Base-by-base conservation (phyloP, 2,888 invertebrate genomes). In the Ennomos fuscantarius region DNA sequence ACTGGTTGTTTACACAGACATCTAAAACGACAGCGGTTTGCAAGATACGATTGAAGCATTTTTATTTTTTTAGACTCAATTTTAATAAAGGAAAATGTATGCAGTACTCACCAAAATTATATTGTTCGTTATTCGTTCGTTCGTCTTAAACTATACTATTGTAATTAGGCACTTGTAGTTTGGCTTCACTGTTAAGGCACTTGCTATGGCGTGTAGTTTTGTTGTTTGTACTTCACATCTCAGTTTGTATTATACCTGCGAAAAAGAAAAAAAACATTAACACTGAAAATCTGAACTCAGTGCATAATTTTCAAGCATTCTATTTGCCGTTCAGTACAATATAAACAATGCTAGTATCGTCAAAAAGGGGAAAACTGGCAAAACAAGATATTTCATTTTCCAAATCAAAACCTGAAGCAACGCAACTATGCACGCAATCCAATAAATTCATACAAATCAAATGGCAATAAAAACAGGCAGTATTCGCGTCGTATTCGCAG, bases 391-490 rank as follows among this genome's bases (percentile, higher is more conserved):
- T 56, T 46, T 50, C 49, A 39, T 37, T 46, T 54, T 41, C 47
- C 34, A 54, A 56, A 62, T 50, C 42, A 60, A n/a, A 52, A 47
- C 48, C 50, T 35, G 41, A n/a, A 53, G 41, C 36, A 53, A 52
- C 54, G 12, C 40, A 37, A 57, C 51, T 52, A 52, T 55, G 39
- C 24, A 33, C 70, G 73, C 73, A 73, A 51, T 72, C 70, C 74
- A 70, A 80, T 83, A 82, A 83, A 84, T 82, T 79, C 76, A 74
- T 76, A 76, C 78, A 80, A 80, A 82, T 82, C 81, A 81, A 81
- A 83, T 73, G 60, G 73, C 73, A 65, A 76, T 81, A 79, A 79
- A 79, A 72, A 70, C 70, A 69, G 49, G 62, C 61, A 54, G 60
- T 48, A 55, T 63, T 59, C 57, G 60, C 62, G 49, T 44, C 46